phyloP scores from a whole-genome alignment of 2,888 invertebrate species.

The Macrophya alboannulata region DNA sequence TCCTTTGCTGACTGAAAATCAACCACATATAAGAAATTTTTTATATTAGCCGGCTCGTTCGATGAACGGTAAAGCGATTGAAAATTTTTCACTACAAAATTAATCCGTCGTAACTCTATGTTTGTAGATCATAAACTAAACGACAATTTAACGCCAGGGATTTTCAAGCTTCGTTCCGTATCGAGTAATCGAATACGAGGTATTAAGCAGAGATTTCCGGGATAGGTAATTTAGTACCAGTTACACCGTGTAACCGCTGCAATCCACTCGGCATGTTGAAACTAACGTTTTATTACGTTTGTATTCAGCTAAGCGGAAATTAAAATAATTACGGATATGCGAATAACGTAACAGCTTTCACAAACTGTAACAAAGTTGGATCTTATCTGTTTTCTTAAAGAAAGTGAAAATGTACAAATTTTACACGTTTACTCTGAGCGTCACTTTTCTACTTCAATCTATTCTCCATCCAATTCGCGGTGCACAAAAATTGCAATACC shows the following conservation, averaged over 20 bases:
- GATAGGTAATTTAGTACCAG: constrained; percentile 26
- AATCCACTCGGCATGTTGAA: constrained; percentile 34
- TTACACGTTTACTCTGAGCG: neutral
- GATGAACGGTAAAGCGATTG: neutral
- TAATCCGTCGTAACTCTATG: neutral
- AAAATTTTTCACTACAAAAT: neutral
- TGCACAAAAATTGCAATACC: neutral
- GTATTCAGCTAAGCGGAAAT: constrained; percentile 13
- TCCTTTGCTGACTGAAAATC: neutral
- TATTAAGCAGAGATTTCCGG: constrained; percentile 45
- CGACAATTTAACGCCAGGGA: neutral
- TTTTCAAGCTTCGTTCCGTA: constrained; percentile 15
- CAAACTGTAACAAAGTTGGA: constrained; percentile 19
- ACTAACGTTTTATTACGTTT: constrained; percentile 41
- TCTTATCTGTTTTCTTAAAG: neutral
- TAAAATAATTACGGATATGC: constrained; percentile 35
- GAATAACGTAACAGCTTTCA: neutral
- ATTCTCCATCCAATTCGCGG: neutral
- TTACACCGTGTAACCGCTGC: constrained; percentile 31
- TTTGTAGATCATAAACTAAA: constrained; percentile 42
- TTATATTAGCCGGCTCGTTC: neutral
- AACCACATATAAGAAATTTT: neutral
- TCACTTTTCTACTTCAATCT: neutral
- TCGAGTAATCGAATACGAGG: constrained; percentile 46
- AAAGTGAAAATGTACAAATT: neutral